Percentiles rank a stretch among this genome's conserved stretches.
phyloP scores from a whole-genome alignment of 2,113 vertebrate genomes.

The Odontophorus gujanensis region DNA sequence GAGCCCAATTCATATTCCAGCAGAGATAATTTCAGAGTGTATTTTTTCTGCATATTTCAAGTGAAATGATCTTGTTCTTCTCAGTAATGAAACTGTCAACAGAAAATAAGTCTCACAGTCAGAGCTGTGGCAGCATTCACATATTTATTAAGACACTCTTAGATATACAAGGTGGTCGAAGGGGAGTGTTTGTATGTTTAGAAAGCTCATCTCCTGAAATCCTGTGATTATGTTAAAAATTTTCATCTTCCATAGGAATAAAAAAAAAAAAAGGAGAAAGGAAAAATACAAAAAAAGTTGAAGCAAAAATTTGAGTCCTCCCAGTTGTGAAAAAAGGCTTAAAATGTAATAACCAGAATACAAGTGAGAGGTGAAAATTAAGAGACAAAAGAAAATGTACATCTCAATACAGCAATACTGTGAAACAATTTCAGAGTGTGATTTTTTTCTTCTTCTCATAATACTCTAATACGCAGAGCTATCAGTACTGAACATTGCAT shows the following conservation, averaged over 20 bases:
- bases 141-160: background rate
- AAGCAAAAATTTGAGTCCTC: background rate
- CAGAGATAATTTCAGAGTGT: background rate
- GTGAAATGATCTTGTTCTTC: slow-evolving; percentile 3
- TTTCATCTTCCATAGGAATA: background rate
- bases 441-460: background rate
- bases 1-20: background rate
- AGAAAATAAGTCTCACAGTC: background rate
- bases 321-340: background rate
- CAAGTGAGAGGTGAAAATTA: background rate
- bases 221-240: background rate
- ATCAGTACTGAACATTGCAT: background rate
- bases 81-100: background rate
- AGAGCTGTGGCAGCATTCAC: background rate
- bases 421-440: background rate
- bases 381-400: background rate
- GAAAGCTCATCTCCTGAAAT: background rate
- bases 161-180: background rate
- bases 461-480: background rate
- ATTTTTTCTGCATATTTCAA: background rate
- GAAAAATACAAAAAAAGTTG: background rate
- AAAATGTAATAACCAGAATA: background rate
- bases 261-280: background rate
- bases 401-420: background rate
- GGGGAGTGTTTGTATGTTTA: background rate